Conservation (phyloP, 2,888 invertebrate species). For the Stomorhina lunata region DNA sequence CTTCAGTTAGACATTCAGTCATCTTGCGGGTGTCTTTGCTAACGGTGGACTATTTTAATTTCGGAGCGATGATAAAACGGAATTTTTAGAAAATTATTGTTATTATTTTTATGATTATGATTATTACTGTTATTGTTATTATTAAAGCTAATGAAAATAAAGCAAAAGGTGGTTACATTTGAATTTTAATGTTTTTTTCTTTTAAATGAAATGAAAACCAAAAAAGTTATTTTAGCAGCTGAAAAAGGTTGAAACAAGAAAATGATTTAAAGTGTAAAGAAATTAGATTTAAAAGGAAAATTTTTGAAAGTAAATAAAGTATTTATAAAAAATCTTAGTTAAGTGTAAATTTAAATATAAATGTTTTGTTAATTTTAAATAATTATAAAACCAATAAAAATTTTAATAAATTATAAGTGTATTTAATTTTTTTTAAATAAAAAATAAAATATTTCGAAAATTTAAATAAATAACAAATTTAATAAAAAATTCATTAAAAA, state of each 20-base stretch:
- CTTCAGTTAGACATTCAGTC: slow-evolving; percentile 19
- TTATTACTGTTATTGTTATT: neutral
- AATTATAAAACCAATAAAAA: no score
- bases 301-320: no score
- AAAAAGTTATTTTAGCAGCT: neutral
- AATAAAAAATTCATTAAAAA: no score
- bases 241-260: neutral
- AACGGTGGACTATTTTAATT: slow-evolving; percentile 10
- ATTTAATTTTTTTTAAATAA: no score
- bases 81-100: neutral
- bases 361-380: no score
- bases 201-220: neutral
- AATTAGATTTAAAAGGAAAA: no score
- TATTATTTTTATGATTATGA: neutral
- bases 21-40: slow-evolving; percentile 28
- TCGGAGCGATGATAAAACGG: neutral
- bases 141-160: neutral
- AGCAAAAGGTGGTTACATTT: neutral
- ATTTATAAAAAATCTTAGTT: no score
- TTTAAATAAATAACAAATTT: no score
- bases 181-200: neutral
- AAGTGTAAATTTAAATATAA: no score
- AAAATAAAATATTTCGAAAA: no score
- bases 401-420: no score
- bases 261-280: no score